Evolutionary conservation across 2,113 vertebrate genomes (phyloP).

Genomic region (Coreoperca whiteheadi): DNA sequence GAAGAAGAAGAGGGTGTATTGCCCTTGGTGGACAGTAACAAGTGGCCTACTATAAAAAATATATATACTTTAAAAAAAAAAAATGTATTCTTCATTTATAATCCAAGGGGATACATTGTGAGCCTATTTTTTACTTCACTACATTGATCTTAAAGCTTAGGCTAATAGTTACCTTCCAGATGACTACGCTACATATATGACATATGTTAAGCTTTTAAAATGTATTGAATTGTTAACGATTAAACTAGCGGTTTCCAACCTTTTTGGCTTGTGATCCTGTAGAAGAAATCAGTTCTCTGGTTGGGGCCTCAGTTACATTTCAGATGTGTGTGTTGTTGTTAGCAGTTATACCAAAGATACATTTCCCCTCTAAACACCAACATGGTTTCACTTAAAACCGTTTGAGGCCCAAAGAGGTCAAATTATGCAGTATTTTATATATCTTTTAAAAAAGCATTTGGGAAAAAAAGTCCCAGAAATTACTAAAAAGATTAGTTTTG

Average conservation of each 20-base stretch:
- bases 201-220: neutral
- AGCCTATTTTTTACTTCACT: neutral
- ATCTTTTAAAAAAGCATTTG: too few relatives aligned
- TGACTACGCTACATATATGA: neutral
- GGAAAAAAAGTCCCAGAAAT: too few relatives aligned
- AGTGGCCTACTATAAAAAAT: too few relatives aligned
- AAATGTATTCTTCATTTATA: neutral
- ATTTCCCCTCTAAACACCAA: neutral
- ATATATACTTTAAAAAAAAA: too few relatives aligned
- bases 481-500: neutral
- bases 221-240: neutral
- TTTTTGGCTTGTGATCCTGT: neutral
- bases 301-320: neutral
- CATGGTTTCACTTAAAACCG: neutral
- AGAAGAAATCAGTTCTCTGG: neutral
- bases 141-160: neutral
- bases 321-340: too few relatives aligned
- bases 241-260: neutral
- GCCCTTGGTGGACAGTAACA: neutral
- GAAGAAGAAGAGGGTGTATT: neutral
- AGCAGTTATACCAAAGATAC: neutral
- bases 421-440: neutral
- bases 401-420: neutral
- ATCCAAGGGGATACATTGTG: neutral
- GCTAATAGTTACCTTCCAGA: neutral